A percentile compares a stretch with the other conserved stretches of the same genome.
phyloP scores from a whole-genome alignment of 2,888 invertebrate genomes.

The Spilosoma lubricipeda region DNA sequence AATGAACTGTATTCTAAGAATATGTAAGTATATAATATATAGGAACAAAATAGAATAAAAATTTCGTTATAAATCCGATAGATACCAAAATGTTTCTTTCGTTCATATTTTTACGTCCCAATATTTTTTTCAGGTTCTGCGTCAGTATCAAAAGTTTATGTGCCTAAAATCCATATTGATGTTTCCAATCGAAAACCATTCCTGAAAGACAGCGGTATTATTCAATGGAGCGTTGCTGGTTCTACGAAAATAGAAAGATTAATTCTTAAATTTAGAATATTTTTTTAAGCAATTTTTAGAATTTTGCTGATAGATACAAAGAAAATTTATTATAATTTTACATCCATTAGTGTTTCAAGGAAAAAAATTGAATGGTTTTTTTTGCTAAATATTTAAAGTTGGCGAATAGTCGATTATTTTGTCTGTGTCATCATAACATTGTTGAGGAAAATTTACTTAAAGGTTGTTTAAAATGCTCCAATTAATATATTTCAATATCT shows the following conservation, averaged over 20 bases:
- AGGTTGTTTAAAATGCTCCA: too few relatives aligned
- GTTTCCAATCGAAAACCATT: background rate
- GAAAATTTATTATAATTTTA: background rate
- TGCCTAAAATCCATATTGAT: background rate
- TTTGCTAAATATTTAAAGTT: background rate
- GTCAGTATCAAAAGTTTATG: background rate
- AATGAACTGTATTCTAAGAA: background rate
- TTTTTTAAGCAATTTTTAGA: background rate
- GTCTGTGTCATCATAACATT: too few relatives aligned
- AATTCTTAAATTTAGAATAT: background rate
- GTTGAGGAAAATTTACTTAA: too few relatives aligned
- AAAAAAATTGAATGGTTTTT: background rate
- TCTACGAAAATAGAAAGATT: background rate
- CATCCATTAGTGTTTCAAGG: background rate
- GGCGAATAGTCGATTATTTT: background rate
- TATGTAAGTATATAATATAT: background rate
- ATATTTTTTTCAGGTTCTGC: background rate
- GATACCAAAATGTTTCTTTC: background rate
- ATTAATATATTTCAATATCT: too few relatives aligned
- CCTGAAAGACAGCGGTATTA: background rate
- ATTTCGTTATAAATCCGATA: background rate
- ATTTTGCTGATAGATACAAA: background rate
- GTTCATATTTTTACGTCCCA: background rate
- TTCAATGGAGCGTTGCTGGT: background rate
- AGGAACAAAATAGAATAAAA: background rate